Percentiles rank a stretch among this genome's conserved stretches.
Conservation (phyloP, 2,113 vertebrate genomes). For the Tachycineta bicolor region DNA sequence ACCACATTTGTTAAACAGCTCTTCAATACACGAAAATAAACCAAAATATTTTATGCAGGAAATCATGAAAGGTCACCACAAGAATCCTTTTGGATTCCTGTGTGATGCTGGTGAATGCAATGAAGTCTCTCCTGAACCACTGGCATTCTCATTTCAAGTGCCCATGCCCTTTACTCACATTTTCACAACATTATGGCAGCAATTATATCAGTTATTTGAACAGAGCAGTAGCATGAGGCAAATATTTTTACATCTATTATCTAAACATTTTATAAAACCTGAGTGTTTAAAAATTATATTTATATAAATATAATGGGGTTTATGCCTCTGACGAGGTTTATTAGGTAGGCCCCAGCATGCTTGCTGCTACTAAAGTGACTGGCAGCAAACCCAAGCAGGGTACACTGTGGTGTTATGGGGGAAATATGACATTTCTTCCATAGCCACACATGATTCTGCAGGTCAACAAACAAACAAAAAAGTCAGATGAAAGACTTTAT, state of each 20-base stretch:
- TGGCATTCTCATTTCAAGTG: background rate
- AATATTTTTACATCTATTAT: background rate
- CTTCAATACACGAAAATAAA: background rate
- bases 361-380: background rate
- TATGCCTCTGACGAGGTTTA: background rate
- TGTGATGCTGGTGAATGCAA: background rate
- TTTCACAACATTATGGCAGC: background rate
- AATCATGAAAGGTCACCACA: background rate
- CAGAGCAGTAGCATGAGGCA: background rate
- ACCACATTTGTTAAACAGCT: rapidly evolving
- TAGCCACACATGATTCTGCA: background rate
- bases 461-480: background rate
- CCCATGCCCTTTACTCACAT: background rate
- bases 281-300: background rate
- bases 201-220: background rate
- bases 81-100: background rate
- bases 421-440: background rate
- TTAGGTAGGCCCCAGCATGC: background rate
- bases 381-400: background rate
- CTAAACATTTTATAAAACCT: background rate
- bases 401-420: background rate
- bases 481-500: background rate
- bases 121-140: background rate
- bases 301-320: background rate
- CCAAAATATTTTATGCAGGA: background rate